Percentiles rank a stretch among this genome's conserved stretches.
Conservation (phyloP, 2,113 vertebrate species). For the Pollimyrus isidori region DNA sequence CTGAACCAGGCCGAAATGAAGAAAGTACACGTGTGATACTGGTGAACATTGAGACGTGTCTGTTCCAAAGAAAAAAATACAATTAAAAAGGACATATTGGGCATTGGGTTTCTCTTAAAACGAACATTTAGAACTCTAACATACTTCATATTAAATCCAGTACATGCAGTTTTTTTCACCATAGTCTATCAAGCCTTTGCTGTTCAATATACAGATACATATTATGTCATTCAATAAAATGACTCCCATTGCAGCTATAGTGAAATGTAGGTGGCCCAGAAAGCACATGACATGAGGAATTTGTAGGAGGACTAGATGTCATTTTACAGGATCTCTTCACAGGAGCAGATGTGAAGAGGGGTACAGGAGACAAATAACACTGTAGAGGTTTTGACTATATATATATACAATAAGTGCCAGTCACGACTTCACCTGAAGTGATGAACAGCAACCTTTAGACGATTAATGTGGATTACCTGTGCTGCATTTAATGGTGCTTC, state of each 20-base stretch:
- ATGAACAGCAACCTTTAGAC: not conserved
- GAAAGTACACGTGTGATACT: not conserved
- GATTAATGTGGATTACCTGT: not conserved
- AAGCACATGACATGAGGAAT: not conserved
- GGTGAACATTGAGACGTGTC: not conserved
- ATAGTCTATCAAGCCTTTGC: not conserved
- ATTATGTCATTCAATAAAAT: not conserved
- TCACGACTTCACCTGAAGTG: not conserved
- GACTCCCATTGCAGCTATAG: not conserved
- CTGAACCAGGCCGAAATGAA: not conserved
- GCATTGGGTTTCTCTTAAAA: not conserved
- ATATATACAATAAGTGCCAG: not conserved
- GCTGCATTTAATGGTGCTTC: not conserved
- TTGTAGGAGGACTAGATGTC: not conserved
- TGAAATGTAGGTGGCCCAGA: not conserved
- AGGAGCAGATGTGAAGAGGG: not conserved
- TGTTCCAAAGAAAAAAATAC: not conserved
- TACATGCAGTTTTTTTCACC: not conserved
- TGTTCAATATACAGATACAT: not conserved
- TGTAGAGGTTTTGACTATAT: too few relatives aligned
- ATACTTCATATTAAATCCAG: not conserved
- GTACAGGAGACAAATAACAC: not conserved
- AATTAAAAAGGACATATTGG: not conserved
- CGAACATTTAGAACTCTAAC: not conserved
- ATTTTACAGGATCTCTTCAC: not conserved